Base-by-base conservation (phyloP, 2,797 vertebrate genomes). In the Gymnopithys bicolor region DNA sequence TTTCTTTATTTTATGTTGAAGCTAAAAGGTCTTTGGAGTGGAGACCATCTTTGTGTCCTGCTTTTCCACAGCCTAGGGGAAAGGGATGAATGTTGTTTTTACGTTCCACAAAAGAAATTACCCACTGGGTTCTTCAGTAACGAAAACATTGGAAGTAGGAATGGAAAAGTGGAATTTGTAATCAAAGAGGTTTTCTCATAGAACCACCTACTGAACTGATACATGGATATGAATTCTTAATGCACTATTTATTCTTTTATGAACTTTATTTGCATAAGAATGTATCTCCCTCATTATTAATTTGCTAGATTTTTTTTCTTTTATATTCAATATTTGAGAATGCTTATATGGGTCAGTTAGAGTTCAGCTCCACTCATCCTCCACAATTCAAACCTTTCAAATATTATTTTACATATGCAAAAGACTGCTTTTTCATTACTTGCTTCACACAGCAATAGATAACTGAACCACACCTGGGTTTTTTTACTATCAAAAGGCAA, bases 271-370 rank as follows among this genome's bases (percentile, higher is more conserved):
- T 84, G 46, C 27, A 9, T 52, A 25, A 49, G 19, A 92, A 32
- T 45, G 25, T 10, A 69, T 74, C 7, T 12, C 4, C 6, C 11
- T 87, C 18, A 19, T 73, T 64, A 81, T 35, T 73, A 71, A 77
- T 16, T 56, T 60, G 19, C 9, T 75, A 24, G 13, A 17, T 41
- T 46, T 80, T 81, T 64, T 84, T 46, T 21, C 49, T 43, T 59
- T 69, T 84, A 19, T 59, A 28, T 22, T 85, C 24, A 56, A 5
- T 63, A 76, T 69, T 69, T 85, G 19, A 89, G 28, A 81, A 56
- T 1, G 0, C 45, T 17, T 92, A 80, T 64, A 46, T 0, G 0
- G 46, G 24, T 80, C 63, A 58, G 0, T 63, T 48, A 59, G 32
- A 73, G 59, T 25, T 70, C 67, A 49, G 7, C 30, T 92, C 24